phyloP scores from a whole-genome alignment of 2,113 vertebrate genomes.

The Anhinga rufa region DNA sequence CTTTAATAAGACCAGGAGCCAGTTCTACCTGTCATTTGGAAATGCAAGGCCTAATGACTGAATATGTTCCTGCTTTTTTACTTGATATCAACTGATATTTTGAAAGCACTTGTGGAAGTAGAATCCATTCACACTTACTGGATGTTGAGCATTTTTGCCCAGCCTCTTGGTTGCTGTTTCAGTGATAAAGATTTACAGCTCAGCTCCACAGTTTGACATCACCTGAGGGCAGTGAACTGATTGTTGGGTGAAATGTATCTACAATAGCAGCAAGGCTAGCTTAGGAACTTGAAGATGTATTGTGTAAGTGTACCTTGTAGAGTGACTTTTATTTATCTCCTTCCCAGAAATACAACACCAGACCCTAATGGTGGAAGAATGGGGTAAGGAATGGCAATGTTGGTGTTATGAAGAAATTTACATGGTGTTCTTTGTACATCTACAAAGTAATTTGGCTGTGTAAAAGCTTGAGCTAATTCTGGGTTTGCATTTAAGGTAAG shows the following conservation, averaged over 20 bases:
- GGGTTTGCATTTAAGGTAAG: not conserved
- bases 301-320: not conserved
- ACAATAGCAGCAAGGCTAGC: not conserved
- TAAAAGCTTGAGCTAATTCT: not conserved
- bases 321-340: not conserved
- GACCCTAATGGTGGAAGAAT: not conserved
- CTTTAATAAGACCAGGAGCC: not conserved
- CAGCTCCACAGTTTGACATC: not conserved
- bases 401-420: not conserved
- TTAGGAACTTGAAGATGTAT: not conserved
- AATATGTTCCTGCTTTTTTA: not conserved
- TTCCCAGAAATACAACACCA: not conserved
- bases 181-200: not conserved
- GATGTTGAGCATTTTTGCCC: not conserved
- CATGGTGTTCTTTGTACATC: not conserved
- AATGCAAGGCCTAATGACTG: not conserved
- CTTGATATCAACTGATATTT: not conserved
- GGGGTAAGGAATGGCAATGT: accelerated
- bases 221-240: not conserved
- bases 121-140: not conserved
- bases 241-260: not conserved
- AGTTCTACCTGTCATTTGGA: not conserved
- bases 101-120: not conserved
- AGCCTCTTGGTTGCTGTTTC: not conserved
- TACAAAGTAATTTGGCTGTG: accelerated